Evolutionary conservation across 2,113 vertebrate genomes (phyloP), one percentile per base, ranked within the genome.

Genomic region (Morone chrysops): DNA sequence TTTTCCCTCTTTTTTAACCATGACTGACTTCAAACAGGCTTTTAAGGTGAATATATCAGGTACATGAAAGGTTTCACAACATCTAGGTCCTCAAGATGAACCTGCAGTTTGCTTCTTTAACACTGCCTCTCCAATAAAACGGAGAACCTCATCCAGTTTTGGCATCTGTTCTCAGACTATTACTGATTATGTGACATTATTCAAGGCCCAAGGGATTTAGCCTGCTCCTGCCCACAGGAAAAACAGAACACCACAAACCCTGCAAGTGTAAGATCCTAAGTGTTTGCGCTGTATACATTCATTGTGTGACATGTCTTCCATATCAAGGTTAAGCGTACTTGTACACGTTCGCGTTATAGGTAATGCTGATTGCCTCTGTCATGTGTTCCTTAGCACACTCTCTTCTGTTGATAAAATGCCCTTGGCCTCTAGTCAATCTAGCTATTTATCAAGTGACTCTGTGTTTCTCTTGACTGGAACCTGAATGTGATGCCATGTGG

Each of bases 341-440:
- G 13, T 50, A 14, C 38, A 40, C 2, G 54, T 14, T 66, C 50
- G 63, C 10, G 2, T 69, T 59, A 16, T 8, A 62, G 18, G 36
- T 69, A 62, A 77, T 62, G 56, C 20, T 63, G 40, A 63, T 53
- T 70, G 62, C 25, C 53, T 65, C 62, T 71, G 56, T 70, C 68
- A 65, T 60, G 57, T 70, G 50, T 83, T 75, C 59, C 65, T 66
- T 18, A 56, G 59, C 65, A 71, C 59, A 17, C 56, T 57, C 51
- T 68, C 41, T 63, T 68, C 22, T 51, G 18, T 31, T 77, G 67
- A 77, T 74, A 77, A 66, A 40, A 8, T 80, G 51, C 40, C 47
- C 40, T 78, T 76, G 72, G 69, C 69, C 59, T 74, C 59, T 2
- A 36, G 72, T 86, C 80, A 70, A 72, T 70, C 68, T 80, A 78